Base-by-base conservation (phyloP, 64 coral and sea anemone genomes). In the Pachyseris speciosa region DNA sequence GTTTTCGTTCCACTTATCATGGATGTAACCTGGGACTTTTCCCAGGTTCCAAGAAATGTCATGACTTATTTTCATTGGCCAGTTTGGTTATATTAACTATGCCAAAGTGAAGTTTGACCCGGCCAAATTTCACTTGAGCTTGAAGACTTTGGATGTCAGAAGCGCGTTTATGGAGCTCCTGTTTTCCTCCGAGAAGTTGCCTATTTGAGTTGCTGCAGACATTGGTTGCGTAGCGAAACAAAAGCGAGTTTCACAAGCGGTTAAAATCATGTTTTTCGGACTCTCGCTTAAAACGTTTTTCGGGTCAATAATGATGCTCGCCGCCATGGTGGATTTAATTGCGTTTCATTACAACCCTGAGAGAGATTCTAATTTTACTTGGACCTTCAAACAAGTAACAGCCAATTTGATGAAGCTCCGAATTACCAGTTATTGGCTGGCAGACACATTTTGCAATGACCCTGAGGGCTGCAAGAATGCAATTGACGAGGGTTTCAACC, bases 221-320 rank as follows among this genome's bases (percentile, higher is more conserved):
- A n/a, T n/a, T n/a, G n/a, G n/a, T n/a, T n/a, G n/a, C n/a, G n/a
- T n/a, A n/a, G n/a, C n/a, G n/a, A n/a, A n/a, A n/a, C n/a, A n/a
- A n/a, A n/a, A n/a, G n/a, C n/a, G n/a, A n/a, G n/a, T n/a, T n/a
- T n/a, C n/a, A n/a, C n/a, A n/a, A n/a, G n/a, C n/a, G n/a, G 32
- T 4, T 9, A 6, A 10, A 73, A 49, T 16, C 24, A 78, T 78
- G 74, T 20, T 36, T 9, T 78, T 15, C 16, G 3, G 15, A 6
- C n/a, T n/a, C n/a, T n/a, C n/a, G n/a, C n/a, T n/a, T n/a, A 78
- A 78, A 28, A 20, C 16, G 28, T 36, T 78, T 78, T 16, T 78
- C 6, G 72, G 41, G 50, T 29, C 42, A 24, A 13, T 78, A 1
- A 24, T 50, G 29, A 10, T n/a, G n/a, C n/a, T 78, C 2, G 45